Evolutionary conservation across 1,140 invertebrate species (phyloP), one percentile per base, ranked within the genome.

Genomic region (Penaeus vannamei): DNA sequence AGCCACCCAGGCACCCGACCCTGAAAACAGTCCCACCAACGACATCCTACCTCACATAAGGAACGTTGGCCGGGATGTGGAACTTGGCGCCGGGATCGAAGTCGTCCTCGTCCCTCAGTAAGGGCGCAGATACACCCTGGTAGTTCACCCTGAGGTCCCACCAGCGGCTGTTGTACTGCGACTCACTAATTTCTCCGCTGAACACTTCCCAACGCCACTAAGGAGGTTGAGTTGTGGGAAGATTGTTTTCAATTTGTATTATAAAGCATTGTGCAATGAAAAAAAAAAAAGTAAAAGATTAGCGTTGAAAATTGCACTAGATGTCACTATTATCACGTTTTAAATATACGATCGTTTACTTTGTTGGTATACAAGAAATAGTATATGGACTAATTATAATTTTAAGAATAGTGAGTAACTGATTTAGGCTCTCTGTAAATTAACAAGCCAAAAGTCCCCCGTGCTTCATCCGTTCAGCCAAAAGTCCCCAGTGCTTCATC

Each of bases 31-130:
- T 20, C 14, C 14, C 29, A 17, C 46, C 42, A 1, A 12, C 10
- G n/a, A 72, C 1, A 7, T 72, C 36, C 8, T 29, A 96, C 96
- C 96, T 96, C 20, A 97, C 95, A 92, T 98, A 98, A 86, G 97
- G 96, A 2, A 96, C 96, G 93, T 96, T 95, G 23, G 96, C 96
- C 23, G 96, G 95, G 22, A 98, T 94, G 86, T 98, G 97, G 92
- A 97, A 98, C 91, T 98, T 98, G 4, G 96, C 95, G 2, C 96
- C 97, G 5, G 97, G 95, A 93, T 98, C 97, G 92, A 98, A 98
- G 92, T 98, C 96, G 14, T 96, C 94, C 92, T 97, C 96, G 1
- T 94, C 94, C 90, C 97, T 94, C 82, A 95, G 94, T 0, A 96
- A 94, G 3, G 97, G 97, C 1, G 97, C 95, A 91, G 96, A 95